Conservation (phyloP, 1,140 invertebrate species). For the Heterodera schachtii region DNA sequence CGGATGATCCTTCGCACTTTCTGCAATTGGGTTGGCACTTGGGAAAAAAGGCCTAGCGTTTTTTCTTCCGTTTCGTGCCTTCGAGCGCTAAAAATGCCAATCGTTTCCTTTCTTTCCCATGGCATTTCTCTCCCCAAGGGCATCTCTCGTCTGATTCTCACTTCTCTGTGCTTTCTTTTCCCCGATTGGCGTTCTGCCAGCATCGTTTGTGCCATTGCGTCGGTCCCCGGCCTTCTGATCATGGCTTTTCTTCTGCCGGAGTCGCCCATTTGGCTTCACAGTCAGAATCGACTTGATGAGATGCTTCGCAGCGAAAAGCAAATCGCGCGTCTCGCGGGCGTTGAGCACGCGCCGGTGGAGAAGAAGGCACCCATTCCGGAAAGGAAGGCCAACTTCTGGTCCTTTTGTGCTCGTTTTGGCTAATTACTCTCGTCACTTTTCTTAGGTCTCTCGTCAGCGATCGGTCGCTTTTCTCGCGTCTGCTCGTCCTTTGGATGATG, state of each 20-base stretch:
- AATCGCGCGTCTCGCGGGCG: slow-evolving; percentile 58
- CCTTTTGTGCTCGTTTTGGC: neutral
- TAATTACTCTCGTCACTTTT: neutral
- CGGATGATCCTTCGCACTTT: slow-evolving; percentile 63
- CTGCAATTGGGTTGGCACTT: slow-evolving; percentile 60
- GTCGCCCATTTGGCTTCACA: slow-evolving; percentile 61
- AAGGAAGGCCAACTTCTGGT: slow-evolving; percentile 23
- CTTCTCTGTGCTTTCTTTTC: slow-evolving; percentile 60
- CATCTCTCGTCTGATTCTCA: slow-evolving; percentile 57
- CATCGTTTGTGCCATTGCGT: slow-evolving; percentile 57
- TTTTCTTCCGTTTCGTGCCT: too few relatives aligned
- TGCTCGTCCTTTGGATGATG: slow-evolving; percentile 50
- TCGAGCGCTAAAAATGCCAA: too few relatives aligned
- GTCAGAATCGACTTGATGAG: slow-evolving; percentile 57
- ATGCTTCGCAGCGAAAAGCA: slow-evolving; percentile 57
- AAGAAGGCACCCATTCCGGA: slow-evolving; percentile 52
- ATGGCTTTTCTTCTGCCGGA: slow-evolving; percentile 63
- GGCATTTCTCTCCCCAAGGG: slow-evolving; percentile 42
- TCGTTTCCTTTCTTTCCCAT: too few relatives aligned
- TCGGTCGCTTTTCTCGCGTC: slow-evolving; percentile 37
- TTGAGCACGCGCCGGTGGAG: slow-evolving; percentile 50
- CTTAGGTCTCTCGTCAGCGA: slow-evolving; percentile 47
- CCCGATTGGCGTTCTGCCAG: slow-evolving; percentile 59
- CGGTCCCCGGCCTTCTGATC: slow-evolving; percentile 59
- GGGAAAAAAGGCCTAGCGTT: too few relatives aligned